Percentiles rank a stretch among this genome's conserved stretches.
These are phyloP conservation scores for Drosophila miranda DNA, from an alignment of 1,140 invertebrate species.

Conservation along the genomic window DNA sequence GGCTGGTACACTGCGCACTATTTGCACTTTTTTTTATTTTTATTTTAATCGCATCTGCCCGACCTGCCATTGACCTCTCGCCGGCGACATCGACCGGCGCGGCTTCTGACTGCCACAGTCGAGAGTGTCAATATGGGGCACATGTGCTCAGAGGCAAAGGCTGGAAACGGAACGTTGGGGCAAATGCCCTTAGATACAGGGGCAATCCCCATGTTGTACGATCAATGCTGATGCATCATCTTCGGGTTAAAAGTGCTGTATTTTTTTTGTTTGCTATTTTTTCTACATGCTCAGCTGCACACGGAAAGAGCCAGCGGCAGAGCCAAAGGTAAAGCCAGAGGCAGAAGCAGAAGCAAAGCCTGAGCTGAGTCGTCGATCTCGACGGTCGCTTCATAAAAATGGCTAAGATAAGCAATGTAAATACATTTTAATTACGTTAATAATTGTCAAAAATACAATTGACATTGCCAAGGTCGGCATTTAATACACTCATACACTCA, in stretches of 20 bases:
- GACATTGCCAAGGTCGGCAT: constrained; percentile 74
- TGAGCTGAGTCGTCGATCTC: constrained; percentile 40
- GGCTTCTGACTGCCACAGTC: constrained; percentile 12
- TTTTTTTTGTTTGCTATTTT: constrained; percentile 22
- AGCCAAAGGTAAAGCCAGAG: constrained; percentile 9
- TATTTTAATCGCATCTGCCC: constrained; percentile 51
- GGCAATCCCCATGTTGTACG: constrained; percentile 24
- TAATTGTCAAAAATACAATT: constrained; percentile 80
- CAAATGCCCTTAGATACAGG: constrained; percentile 6
- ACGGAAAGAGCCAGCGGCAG: constrained; percentile 36
- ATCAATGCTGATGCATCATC: constrained; percentile 36
- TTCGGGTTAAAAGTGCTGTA: constrained; percentile 40
- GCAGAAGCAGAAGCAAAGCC: no score
- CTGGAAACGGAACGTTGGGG: constrained; percentile 34
- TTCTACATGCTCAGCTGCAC: constrained; percentile 69
- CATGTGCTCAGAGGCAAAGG: constrained; percentile 8
- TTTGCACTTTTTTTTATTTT: constrained; percentile 21
- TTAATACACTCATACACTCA: constrained; percentile 33
- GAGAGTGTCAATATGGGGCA: constrained; percentile 46
- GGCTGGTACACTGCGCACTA: constrained; percentile 12
- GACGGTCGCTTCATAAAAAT: constrained; percentile 63
- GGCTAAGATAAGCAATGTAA: constrained; percentile 72
- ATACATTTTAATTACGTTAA: constrained; percentile 81
- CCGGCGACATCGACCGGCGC: constrained; percentile 20
- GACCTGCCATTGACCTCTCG: constrained; percentile 71